A percentile compares a stretch with the other conserved stretches of the same genome.
Conservation (phyloP, 2,113 vertebrate species). For the Clinocottus analis region DNA sequence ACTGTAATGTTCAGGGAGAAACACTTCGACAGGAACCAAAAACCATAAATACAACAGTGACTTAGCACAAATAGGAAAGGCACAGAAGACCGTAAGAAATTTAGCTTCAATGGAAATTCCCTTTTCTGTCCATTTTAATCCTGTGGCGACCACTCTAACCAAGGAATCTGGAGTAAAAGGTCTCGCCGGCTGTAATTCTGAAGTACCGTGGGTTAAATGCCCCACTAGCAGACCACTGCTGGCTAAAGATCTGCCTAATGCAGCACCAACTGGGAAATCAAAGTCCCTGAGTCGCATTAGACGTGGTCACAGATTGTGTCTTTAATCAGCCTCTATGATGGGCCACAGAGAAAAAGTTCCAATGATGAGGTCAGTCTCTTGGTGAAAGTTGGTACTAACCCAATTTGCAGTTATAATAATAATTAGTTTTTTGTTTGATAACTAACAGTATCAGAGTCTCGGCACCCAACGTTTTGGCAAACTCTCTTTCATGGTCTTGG, state of each 20-base stretch:
- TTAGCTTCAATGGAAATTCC: constrained; percentile 57
- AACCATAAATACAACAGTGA: constrained; percentile 37
- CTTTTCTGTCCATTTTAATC: constrained; percentile 62
- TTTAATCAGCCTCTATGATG: constrained; percentile 12
- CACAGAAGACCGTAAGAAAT: constrained; percentile 26
- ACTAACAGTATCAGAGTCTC: constrained; percentile 3
- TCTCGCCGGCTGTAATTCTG: constrained; percentile 65
- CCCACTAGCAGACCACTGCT: constrained; percentile 59
- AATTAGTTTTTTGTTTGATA: neutral
- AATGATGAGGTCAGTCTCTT: neutral
- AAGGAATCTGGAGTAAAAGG: constrained; percentile 73
- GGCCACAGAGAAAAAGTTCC: neutral
- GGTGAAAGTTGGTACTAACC: neutral
- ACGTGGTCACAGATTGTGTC: constrained; percentile 5
- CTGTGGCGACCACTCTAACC: constrained; percentile 68
- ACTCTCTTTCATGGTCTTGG: constrained; percentile 23
- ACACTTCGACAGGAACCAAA: neutral
- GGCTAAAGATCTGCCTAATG: constrained; percentile 46
- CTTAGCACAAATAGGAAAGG: constrained; percentile 39
- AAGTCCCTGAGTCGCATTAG: constrained; percentile 29
- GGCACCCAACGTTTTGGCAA: constrained; percentile 41
- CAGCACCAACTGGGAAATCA: constrained; percentile 52
- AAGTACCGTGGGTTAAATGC: constrained; percentile 59
- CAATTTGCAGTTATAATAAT: neutral
- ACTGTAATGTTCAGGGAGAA: neutral